phyloP scores from a whole-genome alignment of 2,888 invertebrate genomes.

The Argyra leucocephala region DNA sequence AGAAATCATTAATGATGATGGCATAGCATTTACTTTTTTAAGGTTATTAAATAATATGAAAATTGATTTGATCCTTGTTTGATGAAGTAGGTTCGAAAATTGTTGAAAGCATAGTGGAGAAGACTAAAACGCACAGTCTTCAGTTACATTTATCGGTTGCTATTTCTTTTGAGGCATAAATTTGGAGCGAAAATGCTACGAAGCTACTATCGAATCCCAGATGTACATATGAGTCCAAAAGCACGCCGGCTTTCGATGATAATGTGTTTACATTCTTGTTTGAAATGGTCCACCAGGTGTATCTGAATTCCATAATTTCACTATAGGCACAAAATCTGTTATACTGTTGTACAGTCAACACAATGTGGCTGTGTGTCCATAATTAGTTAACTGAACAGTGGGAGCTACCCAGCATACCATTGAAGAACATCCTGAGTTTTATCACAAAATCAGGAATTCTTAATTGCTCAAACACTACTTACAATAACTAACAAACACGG shows the following conservation, averaged over 20 bases:
- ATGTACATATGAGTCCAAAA: slow-evolving; percentile 89
- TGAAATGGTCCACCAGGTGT: slow-evolving; percentile 99
- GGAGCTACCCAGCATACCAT: too few species aligned
- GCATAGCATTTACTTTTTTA: slow-evolving; percentile 98
- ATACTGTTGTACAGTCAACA: slow-evolving; percentile 85
- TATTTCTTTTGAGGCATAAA: slow-evolving; percentile 93
- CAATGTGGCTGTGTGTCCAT: slow-evolving; percentile 67
- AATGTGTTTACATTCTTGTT: slow-evolving; percentile 87
- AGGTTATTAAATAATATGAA: slow-evolving; percentile 86
- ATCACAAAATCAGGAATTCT: too few species aligned
- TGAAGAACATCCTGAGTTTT: too few species aligned
- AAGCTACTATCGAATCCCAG: slow-evolving; percentile 70
- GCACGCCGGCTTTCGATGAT: slow-evolving; percentile 67
- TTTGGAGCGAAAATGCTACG: slow-evolving; percentile 88
- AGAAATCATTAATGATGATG: slow-evolving; percentile 99
- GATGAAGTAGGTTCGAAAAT: slow-evolving; percentile 96
- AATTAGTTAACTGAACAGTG: too few species aligned
- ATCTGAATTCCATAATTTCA: slow-evolving; percentile 93
- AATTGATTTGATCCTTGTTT: slow-evolving; percentile 91
- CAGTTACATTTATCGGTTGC: slow-evolving; percentile 88
- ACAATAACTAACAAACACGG: too few species aligned
- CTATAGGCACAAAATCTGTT: slow-evolving; percentile 77
- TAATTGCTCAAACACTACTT: too few species aligned
- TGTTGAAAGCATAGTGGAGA: slow-evolving; percentile 76
- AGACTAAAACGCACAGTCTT: slow-evolving; percentile 85